These are phyloP conservation scores for Kradibia gibbosae DNA, from an alignment of 1,140 invertebrate species.

Conservation along the genomic window DNA sequence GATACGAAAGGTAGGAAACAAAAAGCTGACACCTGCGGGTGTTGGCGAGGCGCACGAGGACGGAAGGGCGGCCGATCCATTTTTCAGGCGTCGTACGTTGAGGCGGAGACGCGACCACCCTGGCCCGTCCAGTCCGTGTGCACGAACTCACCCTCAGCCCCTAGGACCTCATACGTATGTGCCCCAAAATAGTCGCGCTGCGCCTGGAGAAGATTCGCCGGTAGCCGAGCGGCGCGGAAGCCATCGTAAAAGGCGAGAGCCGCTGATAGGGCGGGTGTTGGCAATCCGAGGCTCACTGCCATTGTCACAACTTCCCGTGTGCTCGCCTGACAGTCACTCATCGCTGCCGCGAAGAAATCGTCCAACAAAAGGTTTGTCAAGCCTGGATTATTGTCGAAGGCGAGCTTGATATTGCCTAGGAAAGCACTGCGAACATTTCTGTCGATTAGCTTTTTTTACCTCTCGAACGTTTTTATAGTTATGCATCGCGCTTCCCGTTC, in stretches of 20 bases:
- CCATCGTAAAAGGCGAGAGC: conserved; percentile 98
- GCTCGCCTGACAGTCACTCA: conserved; percentile 84
- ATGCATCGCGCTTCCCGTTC: too few relatives aligned
- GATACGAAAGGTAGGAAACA: too few relatives aligned
- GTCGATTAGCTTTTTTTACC: neutral
- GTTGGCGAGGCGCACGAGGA: too few relatives aligned
- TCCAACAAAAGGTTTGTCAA: conserved; percentile 94
- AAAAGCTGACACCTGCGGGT: too few relatives aligned
- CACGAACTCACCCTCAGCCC: conserved; percentile 89
- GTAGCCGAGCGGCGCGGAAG: conserved; percentile 85
- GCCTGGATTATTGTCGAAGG: conserved; percentile 93
- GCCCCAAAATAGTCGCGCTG: conserved; percentile 99
- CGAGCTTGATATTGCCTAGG: conserved; percentile 96
- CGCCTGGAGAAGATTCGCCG: conserved; percentile 95
- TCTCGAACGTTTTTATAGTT: neutral
- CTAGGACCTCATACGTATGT: conserved; percentile 96
- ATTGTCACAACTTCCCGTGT: conserved; percentile 80
- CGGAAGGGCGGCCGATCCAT: neutral
- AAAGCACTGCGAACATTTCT: conserved; percentile 80
- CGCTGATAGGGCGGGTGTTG: conserved; percentile 92
- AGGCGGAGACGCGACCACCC: conserved; percentile 96
- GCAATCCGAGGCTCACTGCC: conserved; percentile 85
- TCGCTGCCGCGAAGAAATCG: conserved; percentile 92
- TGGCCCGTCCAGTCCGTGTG: conserved; percentile 99
- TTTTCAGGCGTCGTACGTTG: conserved; percentile 90